Conservation (phyloP, 2,113 vertebrate genomes). For the Struthio camelus region DNA sequence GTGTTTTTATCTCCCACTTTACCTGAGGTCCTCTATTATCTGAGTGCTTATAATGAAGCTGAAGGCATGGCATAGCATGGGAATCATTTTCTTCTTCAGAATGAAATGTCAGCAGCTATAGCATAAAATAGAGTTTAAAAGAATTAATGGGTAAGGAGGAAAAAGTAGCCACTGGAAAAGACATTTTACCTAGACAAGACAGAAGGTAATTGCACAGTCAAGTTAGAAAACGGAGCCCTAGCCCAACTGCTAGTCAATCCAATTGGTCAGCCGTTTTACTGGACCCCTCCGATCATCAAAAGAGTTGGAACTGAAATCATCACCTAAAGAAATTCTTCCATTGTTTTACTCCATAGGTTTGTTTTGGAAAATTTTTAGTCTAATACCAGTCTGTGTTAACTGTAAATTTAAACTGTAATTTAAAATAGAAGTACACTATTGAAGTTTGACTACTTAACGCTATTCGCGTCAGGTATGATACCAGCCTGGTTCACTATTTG, state of each 20-base stretch:
- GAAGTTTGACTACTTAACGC: not conserved
- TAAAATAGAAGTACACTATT: not conserved
- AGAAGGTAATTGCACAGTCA: not conserved
- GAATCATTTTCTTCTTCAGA: slow-evolving; percentile 71
- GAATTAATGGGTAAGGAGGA: not conserved
- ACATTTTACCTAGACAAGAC: not conserved
- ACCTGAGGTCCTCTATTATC: slow-evolving; percentile 95
- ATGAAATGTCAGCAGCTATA: slow-evolving; percentile 90
- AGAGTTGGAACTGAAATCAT: not conserved
- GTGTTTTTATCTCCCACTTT: slow-evolving; percentile 11
- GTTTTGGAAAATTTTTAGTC: not conserved
- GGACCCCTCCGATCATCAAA: not conserved
- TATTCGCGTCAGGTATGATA: not conserved
- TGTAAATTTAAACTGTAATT: too few species aligned
- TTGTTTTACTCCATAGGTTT: not conserved
- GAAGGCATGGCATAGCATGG: slow-evolving; percentile 82
- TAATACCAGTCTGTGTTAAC: not conserved
- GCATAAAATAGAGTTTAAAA: slow-evolving; percentile 15
- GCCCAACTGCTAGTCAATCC: not conserved
- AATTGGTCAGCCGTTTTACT: not conserved
- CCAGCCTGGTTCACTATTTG: not conserved
- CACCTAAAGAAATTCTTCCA: not conserved
- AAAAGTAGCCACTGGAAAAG: not conserved
- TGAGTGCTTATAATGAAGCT: slow-evolving; percentile 92
- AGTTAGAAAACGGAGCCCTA: not conserved